Evolutionary conservation across 2,113 vertebrate species (phyloP), one percentile per base, ranked within the genome.

Genomic region (Cyanistes caeruleus): DNA sequence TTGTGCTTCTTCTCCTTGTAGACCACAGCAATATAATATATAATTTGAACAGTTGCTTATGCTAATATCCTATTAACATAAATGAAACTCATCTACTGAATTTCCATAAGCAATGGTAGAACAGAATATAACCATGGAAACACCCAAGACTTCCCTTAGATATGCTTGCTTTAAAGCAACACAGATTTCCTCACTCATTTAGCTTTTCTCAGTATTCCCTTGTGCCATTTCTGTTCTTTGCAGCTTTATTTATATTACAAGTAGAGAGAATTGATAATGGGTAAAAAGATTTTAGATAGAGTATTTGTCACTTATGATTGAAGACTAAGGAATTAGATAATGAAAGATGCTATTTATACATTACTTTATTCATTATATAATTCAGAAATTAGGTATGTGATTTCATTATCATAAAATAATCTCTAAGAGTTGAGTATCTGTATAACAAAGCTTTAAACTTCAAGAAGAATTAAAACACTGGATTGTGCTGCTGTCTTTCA

Each of bases 361-460:
- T 88, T 90, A 77, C n/a, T 86, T 63, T 93, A 75, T 92, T 92
- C 76, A 84, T 90, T 77, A 39, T 82, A 44, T 78, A 87, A 82
- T 97, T 83, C 52, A 87, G 49, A 83, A 96, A 90, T 88, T 81
- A 63, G 3, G 10, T 59, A 22, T 43, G 51, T 84, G 31, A 84
- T 93, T 94, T 94, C 85, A 92, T 97, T 76, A 93, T 53, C 58
- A 90, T 93, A 74, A 93, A 95, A 76, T 70, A 74, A 84, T 86
- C 48, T 82, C 18, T 8, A 73, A 62, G 31, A 86, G 49, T 83
- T 88, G 15, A 82, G 49, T 43, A 35, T 65, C 41, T 83, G 1
- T 73, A 28, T 76, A 76, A 89, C 7, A 90, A 74, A 70, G 20
- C 23, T 87, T 92, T 87, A 87, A 74, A 81, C 23, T 55, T 91